These are phyloP conservation scores for Boleophthalmus pectinirostris DNA, from an alignment of 2,113 vertebrate species.

Conservation along the genomic window DNA sequence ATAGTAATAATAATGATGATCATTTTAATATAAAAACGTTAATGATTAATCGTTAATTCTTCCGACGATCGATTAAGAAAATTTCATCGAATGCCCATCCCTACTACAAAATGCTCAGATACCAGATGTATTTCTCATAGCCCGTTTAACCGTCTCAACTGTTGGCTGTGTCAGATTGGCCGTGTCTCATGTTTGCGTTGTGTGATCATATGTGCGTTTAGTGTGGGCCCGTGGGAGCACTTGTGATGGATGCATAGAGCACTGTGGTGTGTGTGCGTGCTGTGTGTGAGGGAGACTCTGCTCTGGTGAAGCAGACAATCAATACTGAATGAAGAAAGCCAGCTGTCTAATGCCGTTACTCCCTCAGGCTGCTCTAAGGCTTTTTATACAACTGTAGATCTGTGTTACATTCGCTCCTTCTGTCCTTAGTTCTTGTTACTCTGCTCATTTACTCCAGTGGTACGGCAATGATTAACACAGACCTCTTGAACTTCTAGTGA, in stretches of 20 bases:
- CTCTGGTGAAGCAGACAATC: conserved; percentile 56
- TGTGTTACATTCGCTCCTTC: conserved; percentile 12
- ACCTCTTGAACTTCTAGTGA: no score
- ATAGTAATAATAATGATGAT: no score
- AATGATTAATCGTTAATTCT: no score
- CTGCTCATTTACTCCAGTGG: no score
- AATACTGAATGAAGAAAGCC: conserved; percentile 60
- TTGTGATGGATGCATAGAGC: conserved; percentile 44
- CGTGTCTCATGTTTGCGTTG: conserved; percentile 36
- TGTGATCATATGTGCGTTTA: conserved; percentile 49
- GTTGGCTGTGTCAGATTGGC: conserved; percentile 1
- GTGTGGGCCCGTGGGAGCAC: conserved; percentile 37
- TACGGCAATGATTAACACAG: no score
- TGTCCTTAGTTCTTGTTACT: conserved; percentile 9
- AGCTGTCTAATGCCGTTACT: conserved; percentile 37
- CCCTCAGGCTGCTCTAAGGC: conserved; percentile 21
- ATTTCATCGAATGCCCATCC: no score
- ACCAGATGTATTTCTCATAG: not conserved
- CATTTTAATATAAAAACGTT: no score
- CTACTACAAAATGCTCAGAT: no score
- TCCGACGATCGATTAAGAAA: no score
- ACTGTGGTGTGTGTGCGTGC: not conserved
- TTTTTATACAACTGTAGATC: conserved; percentile 27
- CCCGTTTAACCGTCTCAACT: not conserved
- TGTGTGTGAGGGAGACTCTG: conserved; percentile 22